These are phyloP conservation scores for Athalia cordata DNA, from an alignment of 2,888 invertebrate genomes.

Conservation along the genomic window DNA sequence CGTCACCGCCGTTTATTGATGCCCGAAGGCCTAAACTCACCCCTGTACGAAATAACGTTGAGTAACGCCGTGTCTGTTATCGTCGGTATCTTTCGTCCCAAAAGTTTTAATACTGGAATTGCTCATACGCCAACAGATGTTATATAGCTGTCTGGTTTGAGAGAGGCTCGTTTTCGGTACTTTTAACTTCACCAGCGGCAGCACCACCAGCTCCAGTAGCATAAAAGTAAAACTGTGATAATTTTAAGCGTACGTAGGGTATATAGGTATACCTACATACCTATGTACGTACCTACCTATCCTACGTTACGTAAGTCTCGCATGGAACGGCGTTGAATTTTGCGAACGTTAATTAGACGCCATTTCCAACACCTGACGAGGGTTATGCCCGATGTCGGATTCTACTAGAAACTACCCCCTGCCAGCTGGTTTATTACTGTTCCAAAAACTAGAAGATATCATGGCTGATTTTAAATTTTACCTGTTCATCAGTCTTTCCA, in stretches of 20 bases:
- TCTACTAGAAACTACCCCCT: not conserved
- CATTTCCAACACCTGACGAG: constrained; percentile 34
- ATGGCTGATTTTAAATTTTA: too few species aligned
- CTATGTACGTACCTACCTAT: too few species aligned
- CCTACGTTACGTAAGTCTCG: not conserved
- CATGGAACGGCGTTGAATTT: constrained; percentile 17
- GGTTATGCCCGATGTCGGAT: constrained; percentile 19
- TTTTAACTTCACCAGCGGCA: constrained; percentile 13
- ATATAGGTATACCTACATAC: too few species aligned
- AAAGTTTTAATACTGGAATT: constrained; percentile 24
- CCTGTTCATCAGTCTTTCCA: too few species aligned
- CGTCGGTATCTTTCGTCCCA: constrained; percentile 21
- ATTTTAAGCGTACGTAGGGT: not conserved
- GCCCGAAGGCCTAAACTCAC: too few species aligned
- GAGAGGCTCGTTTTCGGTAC: constrained; percentile 20
- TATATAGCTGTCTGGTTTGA: constrained; percentile 11
- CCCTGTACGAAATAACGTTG: too few species aligned
- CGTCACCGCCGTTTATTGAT: too few species aligned
- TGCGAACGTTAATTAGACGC: constrained; percentile 39
- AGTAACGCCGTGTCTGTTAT: constrained; percentile 13
- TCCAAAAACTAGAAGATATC: not conserved
- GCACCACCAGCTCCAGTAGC: too few species aligned
- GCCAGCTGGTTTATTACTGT: not conserved
- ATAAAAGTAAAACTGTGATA: constrained; percentile 32
- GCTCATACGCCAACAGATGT: too few species aligned